These are phyloP conservation scores for Ciona savignyi DNA, from an alignment of 23 tunicate species.

Conservation along the genomic window DNA sequence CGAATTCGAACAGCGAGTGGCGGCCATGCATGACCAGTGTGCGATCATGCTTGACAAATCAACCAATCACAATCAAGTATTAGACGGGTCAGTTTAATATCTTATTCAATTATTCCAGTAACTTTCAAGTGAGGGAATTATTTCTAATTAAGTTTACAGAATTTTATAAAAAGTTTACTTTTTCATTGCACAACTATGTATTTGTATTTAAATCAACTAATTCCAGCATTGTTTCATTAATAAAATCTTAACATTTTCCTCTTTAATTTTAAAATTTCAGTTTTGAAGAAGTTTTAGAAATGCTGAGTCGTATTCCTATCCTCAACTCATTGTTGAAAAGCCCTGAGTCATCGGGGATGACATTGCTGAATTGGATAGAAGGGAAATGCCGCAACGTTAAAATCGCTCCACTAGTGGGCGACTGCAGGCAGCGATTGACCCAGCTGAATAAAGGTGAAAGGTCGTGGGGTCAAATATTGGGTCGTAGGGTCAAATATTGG, in stretches of 20 bases:
- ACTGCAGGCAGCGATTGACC: constrained; percentile 29
- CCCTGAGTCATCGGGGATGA: not conserved
- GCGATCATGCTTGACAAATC: constrained; percentile 10
- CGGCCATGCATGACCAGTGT: constrained; percentile 33
- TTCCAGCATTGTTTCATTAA: no score
- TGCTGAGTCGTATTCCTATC: constrained; percentile 37
- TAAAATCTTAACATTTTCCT: no score
- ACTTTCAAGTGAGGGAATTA: no score
- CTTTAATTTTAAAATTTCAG: constrained; percentile 8
- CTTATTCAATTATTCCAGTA: no score
- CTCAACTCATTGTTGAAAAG: constrained; percentile 18
- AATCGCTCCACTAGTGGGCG: constrained; percentile 17
- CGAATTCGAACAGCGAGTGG: constrained; percentile 36
- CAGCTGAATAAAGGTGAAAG: constrained; percentile 31
- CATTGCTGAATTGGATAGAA: constrained; percentile 68
- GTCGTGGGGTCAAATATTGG: no score
- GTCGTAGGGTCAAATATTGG: no score
- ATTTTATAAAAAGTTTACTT: no score
- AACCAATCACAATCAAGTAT: not conserved
- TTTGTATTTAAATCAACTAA: no score
- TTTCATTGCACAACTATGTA: no score
- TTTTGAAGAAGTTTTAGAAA: constrained; percentile 31
- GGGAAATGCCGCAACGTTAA: constrained; percentile 38
- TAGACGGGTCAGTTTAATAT: constrained; percentile 62
- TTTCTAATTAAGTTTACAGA: not conserved